A percentile compares a stretch with the other conserved stretches of the same genome.
These are phyloP conservation scores for Lichenostomus cassidix DNA, from an alignment of 2,113 vertebrate genomes.

Conservation along the genomic window DNA sequence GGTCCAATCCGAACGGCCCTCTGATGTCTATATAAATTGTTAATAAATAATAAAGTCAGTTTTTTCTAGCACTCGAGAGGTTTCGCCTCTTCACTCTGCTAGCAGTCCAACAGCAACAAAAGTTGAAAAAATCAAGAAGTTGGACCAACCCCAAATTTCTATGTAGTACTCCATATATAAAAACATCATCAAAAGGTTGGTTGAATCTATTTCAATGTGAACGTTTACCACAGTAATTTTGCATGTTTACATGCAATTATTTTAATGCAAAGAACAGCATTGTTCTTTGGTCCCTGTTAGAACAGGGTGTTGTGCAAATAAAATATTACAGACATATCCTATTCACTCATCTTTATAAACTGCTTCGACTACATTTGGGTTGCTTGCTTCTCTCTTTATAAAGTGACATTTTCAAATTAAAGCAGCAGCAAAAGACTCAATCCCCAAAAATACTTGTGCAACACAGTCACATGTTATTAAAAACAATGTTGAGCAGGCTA, in stretches of 20 bases:
- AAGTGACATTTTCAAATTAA: neutral
- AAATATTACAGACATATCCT: neutral
- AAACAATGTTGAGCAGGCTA: neutral
- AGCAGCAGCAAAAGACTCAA: neutral
- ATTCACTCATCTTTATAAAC: neutral
- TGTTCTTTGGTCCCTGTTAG: neutral
- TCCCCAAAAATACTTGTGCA: neutral
- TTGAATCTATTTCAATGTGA: neutral
- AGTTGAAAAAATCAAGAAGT: neutral
- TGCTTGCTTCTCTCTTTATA: neutral
- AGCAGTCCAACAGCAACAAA: neutral
- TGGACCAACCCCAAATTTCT: neutral
- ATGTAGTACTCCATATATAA: neutral
- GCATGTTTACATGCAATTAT: neutral
- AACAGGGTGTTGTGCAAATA: neutral
- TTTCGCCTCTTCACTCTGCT: no score
- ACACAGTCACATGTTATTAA: neutral
- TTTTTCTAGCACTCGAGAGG: no score
- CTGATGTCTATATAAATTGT: no score
- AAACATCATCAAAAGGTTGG: neutral
- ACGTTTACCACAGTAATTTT: neutral
- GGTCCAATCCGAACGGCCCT: no score
- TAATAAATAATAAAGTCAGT: no score
- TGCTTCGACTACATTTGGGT: neutral
- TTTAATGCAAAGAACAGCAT: neutral